These are phyloP conservation scores for Osmerus eperlanus DNA, from an alignment of 2,113 vertebrate species.

Conservation along the genomic window DNA sequence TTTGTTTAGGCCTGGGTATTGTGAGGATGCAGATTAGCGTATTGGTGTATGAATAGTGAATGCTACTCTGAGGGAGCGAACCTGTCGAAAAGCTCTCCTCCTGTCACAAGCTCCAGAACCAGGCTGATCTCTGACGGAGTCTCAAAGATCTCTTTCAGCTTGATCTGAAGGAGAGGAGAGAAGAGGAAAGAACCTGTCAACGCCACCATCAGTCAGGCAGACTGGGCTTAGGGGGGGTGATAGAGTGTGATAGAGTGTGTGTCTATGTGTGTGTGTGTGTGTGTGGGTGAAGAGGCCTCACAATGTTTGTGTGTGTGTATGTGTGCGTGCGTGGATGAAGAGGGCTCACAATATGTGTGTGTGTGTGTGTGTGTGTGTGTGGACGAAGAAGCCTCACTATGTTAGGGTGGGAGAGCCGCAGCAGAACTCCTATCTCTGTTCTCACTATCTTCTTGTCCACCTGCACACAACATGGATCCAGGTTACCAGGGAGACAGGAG, in stretches of 20 bases:
- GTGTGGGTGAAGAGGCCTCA: too few species aligned
- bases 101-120: constrained; percentile 84
- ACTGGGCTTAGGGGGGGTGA: too few species aligned
- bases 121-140: constrained; percentile 85
- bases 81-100: constrained; percentile 88
- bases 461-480: constrained; percentile 55
- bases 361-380: too few species aligned
- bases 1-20: neutral
- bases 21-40: neutral
- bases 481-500: neutral
- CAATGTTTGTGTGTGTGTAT: too few species aligned
- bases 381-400: constrained; percentile 74
- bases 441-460: constrained; percentile 90
- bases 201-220: too few species aligned
- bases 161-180: constrained; percentile 70
- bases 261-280: too few species aligned
- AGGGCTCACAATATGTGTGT: too few species aligned
- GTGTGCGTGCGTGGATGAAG: too few species aligned
- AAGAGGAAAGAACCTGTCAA: neutral
- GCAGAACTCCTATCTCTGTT: constrained; percentile 85
- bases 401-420: constrained; percentile 86
- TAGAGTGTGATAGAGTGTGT: too few species aligned
- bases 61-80: constrained; percentile 53
- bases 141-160: constrained; percentile 90
- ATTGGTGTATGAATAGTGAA: neutral